Evolutionary conservation across 2,797 vertebrate species (phyloP).

Genomic region (Arvicola amphibius): DNA sequence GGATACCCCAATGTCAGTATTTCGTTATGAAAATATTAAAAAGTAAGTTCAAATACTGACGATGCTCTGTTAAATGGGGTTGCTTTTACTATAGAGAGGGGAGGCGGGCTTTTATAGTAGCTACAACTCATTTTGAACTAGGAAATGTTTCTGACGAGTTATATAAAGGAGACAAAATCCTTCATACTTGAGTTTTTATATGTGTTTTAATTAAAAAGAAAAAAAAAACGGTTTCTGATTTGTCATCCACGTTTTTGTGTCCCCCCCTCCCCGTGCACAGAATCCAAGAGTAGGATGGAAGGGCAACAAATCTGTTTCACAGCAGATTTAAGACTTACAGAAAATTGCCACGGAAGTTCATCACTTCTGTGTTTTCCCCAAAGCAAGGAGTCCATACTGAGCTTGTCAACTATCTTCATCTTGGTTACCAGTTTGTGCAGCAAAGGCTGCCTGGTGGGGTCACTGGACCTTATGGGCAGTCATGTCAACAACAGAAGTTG

Average conservation of each 20-base stretch:
- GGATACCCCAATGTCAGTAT: background rate
- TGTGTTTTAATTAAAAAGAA: conserved; percentile 38
- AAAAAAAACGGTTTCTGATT: background rate
- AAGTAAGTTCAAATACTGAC: background rate
- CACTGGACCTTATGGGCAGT: conserved; percentile 65
- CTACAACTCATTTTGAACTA: conserved; percentile 63
- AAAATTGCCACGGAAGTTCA: conserved; percentile 53
- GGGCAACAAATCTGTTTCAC: conserved; percentile 46
- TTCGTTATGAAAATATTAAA: background rate
- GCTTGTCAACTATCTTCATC: conserved; percentile 74
- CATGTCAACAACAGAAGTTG: conserved; percentile 70
- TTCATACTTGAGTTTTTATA: background rate
- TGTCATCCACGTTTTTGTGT: conserved; percentile 51
- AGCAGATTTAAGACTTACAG: conserved; percentile 47
- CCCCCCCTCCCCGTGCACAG: background rate
- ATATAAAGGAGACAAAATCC: background rate
- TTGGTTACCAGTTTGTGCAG: conserved; percentile 76
- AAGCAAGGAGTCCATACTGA: conserved; percentile 55
- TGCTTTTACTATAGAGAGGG: conserved; percentile 29
- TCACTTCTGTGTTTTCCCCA: conserved; percentile 58
- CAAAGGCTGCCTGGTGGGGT: conserved; percentile 69
- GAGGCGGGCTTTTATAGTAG: background rate
- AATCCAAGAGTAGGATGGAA: conserved; percentile 6
- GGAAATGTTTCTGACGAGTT: conserved; percentile 59
- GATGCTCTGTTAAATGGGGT: background rate